Base-by-base conservation (phyloP, 1,140 invertebrate species). In the Pseudobourletiella spinata region DNA sequence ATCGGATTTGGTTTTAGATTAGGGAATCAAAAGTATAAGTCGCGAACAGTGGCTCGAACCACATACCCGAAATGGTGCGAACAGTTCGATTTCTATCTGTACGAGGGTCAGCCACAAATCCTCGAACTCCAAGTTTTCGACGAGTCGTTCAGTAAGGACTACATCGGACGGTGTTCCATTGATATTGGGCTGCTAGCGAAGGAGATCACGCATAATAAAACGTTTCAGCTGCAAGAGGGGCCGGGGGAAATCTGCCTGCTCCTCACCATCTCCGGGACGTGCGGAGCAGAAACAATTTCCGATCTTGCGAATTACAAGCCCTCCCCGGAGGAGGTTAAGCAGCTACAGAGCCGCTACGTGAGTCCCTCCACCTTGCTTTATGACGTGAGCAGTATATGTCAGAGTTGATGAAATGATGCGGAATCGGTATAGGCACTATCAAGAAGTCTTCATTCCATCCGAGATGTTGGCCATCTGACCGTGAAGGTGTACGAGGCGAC, bases 11-110 rank as follows among this genome's bases (percentile, higher is more conserved):
- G n/a, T n/a, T n/a, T n/a, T n/a, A n/a, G 90, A 75, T 83, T 99
- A 72, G 94, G 93, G 64, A 91, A 88, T 72, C 95, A 99, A 79
- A 98, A 98, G 77, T 98, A 95, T 79, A 97, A 98, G 79, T 96
- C 91, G 74, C 95, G 97, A 78, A 89, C 93, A 61, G 80, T 86
- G 26, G 86, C 85, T 78, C 87, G 90, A 73, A 87, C 87, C 0
- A 74, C 89, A 32, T 87, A 85, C 75, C 89, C 93, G 15, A 82
- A 86, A 66, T 98, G 95, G 95, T 73, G 96, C 72, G 96, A 99
- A 73, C 94, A 98, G 76, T 98, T 98, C 74, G 94, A 98, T 75
- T 80, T 99, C 8, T 93, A 98, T 74, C 80, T 98, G 6, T 98
- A 91, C 74, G 91, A 97, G 70, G 92, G 95, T 66, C 84, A 87